Conservation (phyloP, 2,888 invertebrate species). For the Sarcophaga subvicina region DNA sequence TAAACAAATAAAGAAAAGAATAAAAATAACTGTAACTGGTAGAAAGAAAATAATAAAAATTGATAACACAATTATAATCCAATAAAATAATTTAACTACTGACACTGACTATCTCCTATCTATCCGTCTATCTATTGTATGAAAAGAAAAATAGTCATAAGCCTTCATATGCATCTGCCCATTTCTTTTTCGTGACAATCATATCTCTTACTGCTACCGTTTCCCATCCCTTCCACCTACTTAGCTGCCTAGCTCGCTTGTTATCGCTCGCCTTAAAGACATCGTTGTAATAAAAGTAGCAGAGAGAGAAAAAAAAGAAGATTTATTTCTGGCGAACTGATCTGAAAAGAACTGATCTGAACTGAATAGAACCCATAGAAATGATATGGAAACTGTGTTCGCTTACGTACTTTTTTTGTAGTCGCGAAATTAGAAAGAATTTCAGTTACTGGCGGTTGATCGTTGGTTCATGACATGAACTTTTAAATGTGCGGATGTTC, state of each 20-base stretch:
- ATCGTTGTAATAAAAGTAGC: conserved; percentile 41
- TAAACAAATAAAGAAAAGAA: conserved; percentile 26
- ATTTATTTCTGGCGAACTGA: conserved; percentile 13
- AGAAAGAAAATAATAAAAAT: neutral
- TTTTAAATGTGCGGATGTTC: conserved; percentile 34
- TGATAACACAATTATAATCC: conserved; percentile 25
- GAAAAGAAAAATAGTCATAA: neutral
- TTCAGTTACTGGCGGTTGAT: conserved; percentile 52
- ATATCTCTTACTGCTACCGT: neutral
- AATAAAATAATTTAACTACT: conserved; percentile 61
- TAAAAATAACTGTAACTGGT: neutral
- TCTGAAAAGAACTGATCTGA: conserved; percentile 5
- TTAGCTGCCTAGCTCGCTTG: neutral
- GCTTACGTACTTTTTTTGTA: conserved; percentile 14
- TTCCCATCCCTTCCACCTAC: neutral
- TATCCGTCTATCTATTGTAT: neutral
- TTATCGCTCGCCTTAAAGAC: neutral
- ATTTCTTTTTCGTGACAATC: conserved; percentile 17
- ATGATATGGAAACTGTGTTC: neutral
- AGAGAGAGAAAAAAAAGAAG: conserved; percentile 7
- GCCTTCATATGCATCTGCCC: neutral
- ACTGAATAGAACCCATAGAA: neutral
- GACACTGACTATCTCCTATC: neutral
- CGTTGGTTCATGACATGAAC: conserved; percentile 48
- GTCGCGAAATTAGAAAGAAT: conserved; percentile 25